These are phyloP conservation scores for Pararge aegeria DNA, from an alignment of 1,140 invertebrate species.

Conservation along the genomic window DNA sequence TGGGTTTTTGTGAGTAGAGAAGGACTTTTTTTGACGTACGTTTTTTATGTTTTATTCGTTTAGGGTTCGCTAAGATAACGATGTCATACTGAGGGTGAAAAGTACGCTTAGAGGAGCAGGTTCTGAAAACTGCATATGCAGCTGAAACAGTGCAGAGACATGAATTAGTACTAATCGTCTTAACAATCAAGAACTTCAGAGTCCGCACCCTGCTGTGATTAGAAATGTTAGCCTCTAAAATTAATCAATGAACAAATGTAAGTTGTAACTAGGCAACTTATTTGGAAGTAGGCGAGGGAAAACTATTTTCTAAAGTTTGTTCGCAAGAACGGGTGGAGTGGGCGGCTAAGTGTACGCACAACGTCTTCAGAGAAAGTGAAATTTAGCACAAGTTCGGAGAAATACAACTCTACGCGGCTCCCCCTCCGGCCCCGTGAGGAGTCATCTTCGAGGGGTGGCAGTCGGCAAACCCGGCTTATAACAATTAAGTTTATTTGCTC, in stretches of 20 bases:
- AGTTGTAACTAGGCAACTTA: slow-evolving; percentile 17
- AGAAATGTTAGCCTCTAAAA: not conserved
- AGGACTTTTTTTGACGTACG: slow-evolving; percentile 77
- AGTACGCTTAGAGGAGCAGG: slow-evolving; percentile 41
- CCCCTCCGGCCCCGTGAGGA: slow-evolving; percentile 48
- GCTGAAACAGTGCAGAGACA: not conserved
- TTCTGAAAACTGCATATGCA: slow-evolving; percentile 11
- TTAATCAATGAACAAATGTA: not conserved
- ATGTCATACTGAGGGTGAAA: slow-evolving; percentile 61
- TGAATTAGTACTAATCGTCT: not conserved
- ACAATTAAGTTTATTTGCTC: slow-evolving; percentile 77
- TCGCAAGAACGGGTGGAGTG: slow-evolving; percentile 46
- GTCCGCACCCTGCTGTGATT: no score
- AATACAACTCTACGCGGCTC: slow-evolving; percentile 63
- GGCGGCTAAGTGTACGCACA: slow-evolving; percentile 73
- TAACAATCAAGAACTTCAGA: not conserved
- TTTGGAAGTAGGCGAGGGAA: slow-evolving; percentile 25
- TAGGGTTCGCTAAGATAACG: slow-evolving; percentile 76
- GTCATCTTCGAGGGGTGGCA: slow-evolving; percentile 52
- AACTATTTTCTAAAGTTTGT: slow-evolving; percentile 59
- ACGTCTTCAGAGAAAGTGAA: slow-evolving; percentile 78
- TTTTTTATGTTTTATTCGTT: slow-evolving; percentile 78
- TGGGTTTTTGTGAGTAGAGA: slow-evolving; percentile 74
- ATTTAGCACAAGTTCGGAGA: slow-evolving; percentile 78
- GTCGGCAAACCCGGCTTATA: slow-evolving; percentile 68